phyloP scores from a whole-genome alignment of 2,888 invertebrate genomes.

The Conops quadrifasciatus region DNA sequence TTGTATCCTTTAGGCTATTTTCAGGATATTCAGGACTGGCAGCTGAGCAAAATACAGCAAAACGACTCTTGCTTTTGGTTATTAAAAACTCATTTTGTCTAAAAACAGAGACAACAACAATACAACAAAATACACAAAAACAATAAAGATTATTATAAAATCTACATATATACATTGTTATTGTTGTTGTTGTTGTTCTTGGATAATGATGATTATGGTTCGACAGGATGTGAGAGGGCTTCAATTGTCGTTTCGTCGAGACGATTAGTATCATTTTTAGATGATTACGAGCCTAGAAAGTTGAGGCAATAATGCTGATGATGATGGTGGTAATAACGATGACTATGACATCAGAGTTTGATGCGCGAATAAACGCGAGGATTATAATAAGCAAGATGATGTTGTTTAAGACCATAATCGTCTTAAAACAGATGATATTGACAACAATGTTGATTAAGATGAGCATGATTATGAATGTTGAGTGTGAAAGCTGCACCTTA shows the following conservation, averaged over 20 bases:
- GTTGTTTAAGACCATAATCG: conserved; percentile 16
- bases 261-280: neutral
- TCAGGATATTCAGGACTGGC: conserved; percentile 30
- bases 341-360: conserved; percentile 39
- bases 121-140: conserved; percentile 21
- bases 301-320: conserved; percentile 1
- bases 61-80: conserved; percentile 37
- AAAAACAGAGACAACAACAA: conserved; percentile 36
- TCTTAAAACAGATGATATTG: too few relatives aligned
- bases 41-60: neutral
- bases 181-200: conserved; percentile 12
- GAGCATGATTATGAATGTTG: too few relatives aligned
- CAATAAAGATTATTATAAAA: conserved; percentile 19
- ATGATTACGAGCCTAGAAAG: neutral
- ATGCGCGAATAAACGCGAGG: neutral
- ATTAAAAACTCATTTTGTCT: conserved; percentile 51
- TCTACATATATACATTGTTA: neutral
- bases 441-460: too few relatives aligned
- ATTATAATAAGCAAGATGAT: neutral
- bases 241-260: conserved; percentile 26
- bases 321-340: conserved; percentile 13
- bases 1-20: conserved; percentile 47
- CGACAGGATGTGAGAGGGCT: conserved; percentile 43
- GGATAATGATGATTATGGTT: conserved; percentile 32
- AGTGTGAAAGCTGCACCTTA: too few relatives aligned